Evolutionary conservation across 2,113 vertebrate species (phyloP).

Genomic region (Ellobius talpinus): DNA sequence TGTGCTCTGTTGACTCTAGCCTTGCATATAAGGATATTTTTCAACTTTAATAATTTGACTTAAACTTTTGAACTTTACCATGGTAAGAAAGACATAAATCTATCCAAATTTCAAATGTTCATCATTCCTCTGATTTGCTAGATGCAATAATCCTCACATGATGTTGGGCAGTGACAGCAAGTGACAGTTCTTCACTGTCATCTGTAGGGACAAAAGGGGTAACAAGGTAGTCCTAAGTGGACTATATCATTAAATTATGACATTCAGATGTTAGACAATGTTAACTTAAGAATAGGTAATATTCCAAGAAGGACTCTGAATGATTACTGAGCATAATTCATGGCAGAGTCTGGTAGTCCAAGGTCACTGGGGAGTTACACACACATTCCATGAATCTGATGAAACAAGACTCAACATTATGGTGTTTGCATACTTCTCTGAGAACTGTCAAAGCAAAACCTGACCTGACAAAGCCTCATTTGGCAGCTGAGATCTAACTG

Average conservation of each 20-base stretch:
- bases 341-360: too few relatives aligned
- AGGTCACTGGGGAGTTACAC: background rate
- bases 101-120: too few relatives aligned
- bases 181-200: background rate
- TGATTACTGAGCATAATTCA: background rate
- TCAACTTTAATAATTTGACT: background rate
- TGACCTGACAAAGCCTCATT: background rate
- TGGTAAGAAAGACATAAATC: background rate
- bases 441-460: background rate
- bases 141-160: background rate
- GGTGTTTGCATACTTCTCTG: too few relatives aligned
- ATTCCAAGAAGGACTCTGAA: background rate
- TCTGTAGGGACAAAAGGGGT: too few relatives aligned
- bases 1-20: background rate
- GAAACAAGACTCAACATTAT: too few relatives aligned
- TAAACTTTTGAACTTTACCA: background rate
- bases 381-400: too few relatives aligned
- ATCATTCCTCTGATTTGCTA: too few relatives aligned
- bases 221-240: background rate
- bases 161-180: background rate
- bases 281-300: background rate
- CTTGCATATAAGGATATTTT: background rate
- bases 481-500: background rate
- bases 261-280: background rate
- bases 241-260: background rate